phyloP scores from a whole-genome alignment of 2,113 vertebrate species.

The Thymallus thymallus region DNA sequence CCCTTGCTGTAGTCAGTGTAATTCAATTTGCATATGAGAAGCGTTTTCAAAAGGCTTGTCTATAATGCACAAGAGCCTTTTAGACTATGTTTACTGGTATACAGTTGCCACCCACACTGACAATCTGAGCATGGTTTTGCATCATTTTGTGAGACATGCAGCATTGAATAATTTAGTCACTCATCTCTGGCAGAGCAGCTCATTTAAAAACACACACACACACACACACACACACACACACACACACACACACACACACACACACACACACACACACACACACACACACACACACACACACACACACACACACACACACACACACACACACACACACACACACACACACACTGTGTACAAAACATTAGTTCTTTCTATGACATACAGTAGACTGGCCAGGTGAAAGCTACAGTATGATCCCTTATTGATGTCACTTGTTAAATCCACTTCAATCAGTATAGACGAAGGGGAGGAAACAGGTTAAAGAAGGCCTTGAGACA shows the following conservation, averaged over 20 bases:
- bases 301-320: too few relatives aligned
- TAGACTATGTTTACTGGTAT: constrained; percentile 72
- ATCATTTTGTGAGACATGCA: constrained; percentile 75
- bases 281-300: too few relatives aligned
- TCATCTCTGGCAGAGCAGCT: constrained; percentile 64
- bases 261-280: too few relatives aligned
- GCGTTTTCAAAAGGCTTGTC: constrained; percentile 71
- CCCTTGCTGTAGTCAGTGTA: constrained; percentile 50
- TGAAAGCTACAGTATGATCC: too few relatives aligned
- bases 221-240: background rate
- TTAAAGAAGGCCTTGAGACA: too few relatives aligned
- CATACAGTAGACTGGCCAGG: too few relatives aligned
- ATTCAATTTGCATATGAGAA: constrained; percentile 70
- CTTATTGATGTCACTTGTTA: too few relatives aligned
- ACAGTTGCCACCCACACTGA: constrained; percentile 69
- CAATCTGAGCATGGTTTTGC: constrained; percentile 68
- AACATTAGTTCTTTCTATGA: too few relatives aligned
- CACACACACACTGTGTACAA: background rate
- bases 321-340: too few relatives aligned
- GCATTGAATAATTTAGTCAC: constrained; percentile 82
- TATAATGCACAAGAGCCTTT: constrained; percentile 78
- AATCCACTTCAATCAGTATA: too few relatives aligned
- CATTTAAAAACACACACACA: constrained; percentile 64
- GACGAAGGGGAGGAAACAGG: too few relatives aligned
- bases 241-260: too few relatives aligned